phyloP scores from a whole-genome alignment of 2,888 invertebrate genomes.

The Pterobdella sp. region DNA sequence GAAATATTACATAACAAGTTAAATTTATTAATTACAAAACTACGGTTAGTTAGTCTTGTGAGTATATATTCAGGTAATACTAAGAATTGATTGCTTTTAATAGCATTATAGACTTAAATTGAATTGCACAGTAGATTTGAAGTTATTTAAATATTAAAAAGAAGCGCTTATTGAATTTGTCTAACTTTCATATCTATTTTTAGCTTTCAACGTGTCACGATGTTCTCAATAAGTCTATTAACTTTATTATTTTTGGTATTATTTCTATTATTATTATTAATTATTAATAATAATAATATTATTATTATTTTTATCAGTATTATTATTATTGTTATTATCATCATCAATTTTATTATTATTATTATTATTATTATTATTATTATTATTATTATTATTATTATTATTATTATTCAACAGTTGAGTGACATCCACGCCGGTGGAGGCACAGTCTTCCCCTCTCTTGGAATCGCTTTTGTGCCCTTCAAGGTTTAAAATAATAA shows the following conservation, averaged over 20 bases:
- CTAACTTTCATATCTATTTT: not conserved
- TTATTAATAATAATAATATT: not conserved
- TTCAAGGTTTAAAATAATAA: constrained; percentile 57
- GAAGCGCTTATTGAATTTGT: too few relatives aligned
- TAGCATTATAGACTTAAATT: too few relatives aligned
- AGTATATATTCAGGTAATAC: too few relatives aligned
- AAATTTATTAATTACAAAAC: not conserved
- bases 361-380: constrained; percentile 19
- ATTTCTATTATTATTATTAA: not conserved
- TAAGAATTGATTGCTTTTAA: too few relatives aligned
- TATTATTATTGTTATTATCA: constrained; percentile 1
- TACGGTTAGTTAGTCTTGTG: too few relatives aligned
- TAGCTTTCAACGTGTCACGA: not conserved
- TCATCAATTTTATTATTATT: constrained; percentile 12
- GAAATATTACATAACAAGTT: not conserved
- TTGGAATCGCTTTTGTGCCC: constrained; percentile 79
- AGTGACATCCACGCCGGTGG: constrained; percentile 93
- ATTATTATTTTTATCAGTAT: constrained; percentile 3
- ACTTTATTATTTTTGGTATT: too few relatives aligned
- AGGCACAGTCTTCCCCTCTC: constrained; percentile 87
- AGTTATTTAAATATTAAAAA: too few relatives aligned
- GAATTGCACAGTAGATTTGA: too few relatives aligned
- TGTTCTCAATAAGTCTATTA: not conserved
- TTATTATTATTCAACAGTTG: constrained; percentile 63
- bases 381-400: constrained; percentile 15